Evolutionary conservation across 2,113 vertebrate genomes (phyloP), one percentile per base, ranked within the genome.

Genomic region (Saccopteryx leptura): DNA sequence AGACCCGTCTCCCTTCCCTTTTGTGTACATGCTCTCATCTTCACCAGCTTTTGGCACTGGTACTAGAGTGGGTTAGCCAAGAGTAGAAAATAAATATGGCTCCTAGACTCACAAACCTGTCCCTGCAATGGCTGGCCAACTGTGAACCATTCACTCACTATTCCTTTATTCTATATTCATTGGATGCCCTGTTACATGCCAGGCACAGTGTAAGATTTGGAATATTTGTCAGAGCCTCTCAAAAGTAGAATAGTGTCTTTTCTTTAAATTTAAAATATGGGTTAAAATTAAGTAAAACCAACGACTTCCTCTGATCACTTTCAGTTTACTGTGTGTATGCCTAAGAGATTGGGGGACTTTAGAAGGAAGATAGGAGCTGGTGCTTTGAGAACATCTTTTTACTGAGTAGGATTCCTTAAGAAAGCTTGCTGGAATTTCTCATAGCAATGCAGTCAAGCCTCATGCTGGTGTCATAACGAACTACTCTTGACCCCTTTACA

Each of bases 261-360:
- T 86, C 31, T n/a, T 92, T 87, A 3, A 39, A 56, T 86, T 89
- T 60, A 72, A 80, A 81, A 10, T 23, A 17, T 65, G n/a, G 14
- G 11, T 78, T 88, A 92, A 26, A 65, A 79, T 91, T 80, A 80
- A 89, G 54, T 56, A 92, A 92, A 96, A 90, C 46, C 63, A 95
- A 75, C 74, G 72, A 72, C 63, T 86, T 88, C 66, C 48, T 94
- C 87, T 39, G 63, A 71, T 89, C 33, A 63, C 69, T 88, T 52
- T 17, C 54, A 60, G 18, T 82, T 91, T 92, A 31, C 68, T 83
- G 65, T 83, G 74, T 78, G 33, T 31, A 48, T 21, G 63, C 46
- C 75, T 75, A 75, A 66, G 48, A 46, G 24, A 4, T n/a, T 88
- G 33, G 31, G 39, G 19, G 52, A 52, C 9, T 46, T 39, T 48